phyloP scores from a whole-genome alignment of 1,140 invertebrate genomes.

The Formica exsecta region DNA sequence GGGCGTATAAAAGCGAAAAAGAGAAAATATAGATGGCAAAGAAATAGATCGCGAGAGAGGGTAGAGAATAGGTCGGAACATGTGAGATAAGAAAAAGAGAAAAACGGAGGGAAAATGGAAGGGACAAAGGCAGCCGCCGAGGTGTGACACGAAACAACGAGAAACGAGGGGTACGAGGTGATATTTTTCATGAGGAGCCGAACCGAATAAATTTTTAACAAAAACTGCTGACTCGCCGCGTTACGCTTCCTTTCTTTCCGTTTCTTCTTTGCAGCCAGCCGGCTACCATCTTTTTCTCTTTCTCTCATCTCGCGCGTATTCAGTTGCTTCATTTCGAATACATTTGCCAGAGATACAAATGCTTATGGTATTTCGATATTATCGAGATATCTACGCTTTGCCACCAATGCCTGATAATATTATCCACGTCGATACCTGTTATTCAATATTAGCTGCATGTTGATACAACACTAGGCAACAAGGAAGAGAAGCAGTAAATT shows the following conservation, averaged over 20 bases:
- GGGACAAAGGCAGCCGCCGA: slow-evolving; percentile 54
- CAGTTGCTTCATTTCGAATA: slow-evolving; percentile 10
- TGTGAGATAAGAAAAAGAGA: slow-evolving; percentile 27
- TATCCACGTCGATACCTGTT: slow-evolving; percentile 21
- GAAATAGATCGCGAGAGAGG: slow-evolving; percentile 34
- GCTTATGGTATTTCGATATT: background rate
- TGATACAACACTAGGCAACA: background rate
- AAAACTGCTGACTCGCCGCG: slow-evolving; percentile 76
- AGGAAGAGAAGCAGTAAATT: background rate
- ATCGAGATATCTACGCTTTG: background rate
- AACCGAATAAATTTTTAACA: slow-evolving; percentile 80
- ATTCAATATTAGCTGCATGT: slow-evolving; percentile 30
- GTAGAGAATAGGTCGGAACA: slow-evolving; percentile 35
- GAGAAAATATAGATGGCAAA: slow-evolving; percentile 54
- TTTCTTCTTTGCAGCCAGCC: slow-evolving; percentile 49
- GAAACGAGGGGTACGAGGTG: slow-evolving; percentile 65
- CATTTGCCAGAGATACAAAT: background rate
- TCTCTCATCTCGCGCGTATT: slow-evolving; percentile 7
- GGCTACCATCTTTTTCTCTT: slow-evolving; percentile 55
- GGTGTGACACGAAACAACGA: slow-evolving; percentile 70
- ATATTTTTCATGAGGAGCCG: slow-evolving; percentile 77
- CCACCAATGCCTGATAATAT: slow-evolving; percentile 13
- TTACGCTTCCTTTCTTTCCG: slow-evolving; percentile 63
- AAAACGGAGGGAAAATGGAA: slow-evolving; percentile 14
- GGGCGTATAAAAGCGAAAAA: slow-evolving; percentile 54